Evolutionary conservation across 92 coral and sea anemone genomes (phyloP).

Genomic region (Galaxea fascicularis): DNA sequence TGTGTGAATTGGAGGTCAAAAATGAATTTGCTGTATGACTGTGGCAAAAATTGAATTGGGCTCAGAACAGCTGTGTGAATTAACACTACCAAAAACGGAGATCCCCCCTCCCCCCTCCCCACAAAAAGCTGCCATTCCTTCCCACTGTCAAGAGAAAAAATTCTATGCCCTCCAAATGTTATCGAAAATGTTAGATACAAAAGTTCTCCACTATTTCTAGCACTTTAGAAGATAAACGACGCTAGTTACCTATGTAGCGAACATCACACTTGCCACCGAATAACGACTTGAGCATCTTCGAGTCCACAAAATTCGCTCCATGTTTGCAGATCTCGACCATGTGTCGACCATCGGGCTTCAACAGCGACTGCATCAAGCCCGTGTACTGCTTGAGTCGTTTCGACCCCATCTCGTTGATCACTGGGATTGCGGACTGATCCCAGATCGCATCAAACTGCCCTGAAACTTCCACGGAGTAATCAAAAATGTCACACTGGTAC

Average conservation of each 20-base stretch:
- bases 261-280: slow-evolving; percentile 56
- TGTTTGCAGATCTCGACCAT: slow-evolving; percentile 63
- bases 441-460: slow-evolving; percentile 48
- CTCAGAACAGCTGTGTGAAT: too few species aligned
- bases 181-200: too few species aligned
- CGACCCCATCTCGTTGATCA: slow-evolving; percentile 59
- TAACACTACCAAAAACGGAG: too few species aligned
- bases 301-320: slow-evolving; percentile 57
- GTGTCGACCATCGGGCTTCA: slow-evolving; percentile 60
- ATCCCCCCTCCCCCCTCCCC: too few species aligned
- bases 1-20: neutral
- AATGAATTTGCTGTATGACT: too few species aligned
- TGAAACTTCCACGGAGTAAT: slow-evolving; percentile 2
- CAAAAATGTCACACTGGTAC: slow-evolving; percentile 38
- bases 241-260: slow-evolving; percentile 36
- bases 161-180: too few species aligned
- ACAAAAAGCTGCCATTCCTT: too few species aligned
- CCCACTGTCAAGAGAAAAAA: too few species aligned
- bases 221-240: neutral
- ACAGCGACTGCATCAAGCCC: slow-evolving; percentile 40
- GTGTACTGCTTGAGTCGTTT: slow-evolving; percentile 51
- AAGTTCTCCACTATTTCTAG: too few species aligned
- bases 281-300: slow-evolving; percentile 39
- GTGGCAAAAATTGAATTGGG: too few species aligned
- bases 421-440: slow-evolving; percentile 58